Percentiles rank a stretch among this genome's conserved stretches.
Evolutionary conservation across 2,888 invertebrate species (phyloP).

Genomic region (Yponomeuta cagnagella): DNA sequence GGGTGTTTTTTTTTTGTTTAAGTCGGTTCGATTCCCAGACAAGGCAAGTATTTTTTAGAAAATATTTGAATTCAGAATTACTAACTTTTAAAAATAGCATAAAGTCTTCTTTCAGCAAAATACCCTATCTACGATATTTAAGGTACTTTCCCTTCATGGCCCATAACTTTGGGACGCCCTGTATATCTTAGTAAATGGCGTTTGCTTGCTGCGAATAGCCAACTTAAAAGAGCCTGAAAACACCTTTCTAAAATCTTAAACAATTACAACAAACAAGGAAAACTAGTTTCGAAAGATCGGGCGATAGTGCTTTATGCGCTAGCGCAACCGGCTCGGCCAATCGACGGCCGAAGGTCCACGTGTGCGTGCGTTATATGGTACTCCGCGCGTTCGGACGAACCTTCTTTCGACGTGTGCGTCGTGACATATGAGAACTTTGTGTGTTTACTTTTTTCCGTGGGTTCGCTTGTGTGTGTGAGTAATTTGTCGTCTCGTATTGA

Average conservation of each 20-base stretch:
- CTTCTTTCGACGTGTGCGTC: conserved; percentile 22
- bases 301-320: conserved; percentile 42
- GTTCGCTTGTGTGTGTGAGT: conserved; percentile 29
- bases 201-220: conserved; percentile 21
- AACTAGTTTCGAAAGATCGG: conserved; percentile 56
- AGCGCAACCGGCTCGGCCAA: conserved; percentile 43
- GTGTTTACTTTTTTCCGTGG: conserved; percentile 3
- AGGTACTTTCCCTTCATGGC: too few relatives aligned
- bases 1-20: too few relatives aligned
- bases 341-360: conserved; percentile 26
- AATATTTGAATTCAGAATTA: too few relatives aligned
- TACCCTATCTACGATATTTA: too few relatives aligned
- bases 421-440: conserved; percentile 38
- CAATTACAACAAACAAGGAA: conserved; percentile 44
- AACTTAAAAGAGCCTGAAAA: conserved; percentile 27
- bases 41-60: too few relatives aligned
- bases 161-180: too few relatives aligned
- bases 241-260: conserved; percentile 72
- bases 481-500: conserved; percentile 37
- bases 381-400: conserved; percentile 18
- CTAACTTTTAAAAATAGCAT: too few relatives aligned
- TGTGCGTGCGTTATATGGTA: conserved; percentile 30
- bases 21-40: too few relatives aligned
- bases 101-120: too few relatives aligned
- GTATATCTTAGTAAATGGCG: too few relatives aligned